phyloP scores from a whole-genome alignment of 2,888 invertebrate species.

The Brassicogethes aeneus region DNA sequence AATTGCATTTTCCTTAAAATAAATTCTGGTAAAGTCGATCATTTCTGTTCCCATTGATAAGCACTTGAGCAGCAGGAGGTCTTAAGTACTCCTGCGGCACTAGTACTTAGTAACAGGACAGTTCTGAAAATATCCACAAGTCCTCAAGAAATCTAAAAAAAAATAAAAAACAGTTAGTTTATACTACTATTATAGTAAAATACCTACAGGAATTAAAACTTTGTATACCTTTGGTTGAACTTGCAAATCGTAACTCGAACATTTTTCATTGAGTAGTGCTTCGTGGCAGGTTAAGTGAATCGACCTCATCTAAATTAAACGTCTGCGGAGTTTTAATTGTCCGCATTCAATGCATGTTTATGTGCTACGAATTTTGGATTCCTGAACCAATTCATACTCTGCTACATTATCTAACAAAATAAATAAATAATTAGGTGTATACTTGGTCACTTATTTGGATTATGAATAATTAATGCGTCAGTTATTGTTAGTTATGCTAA shows the following conservation, averaged over 20 bases:
- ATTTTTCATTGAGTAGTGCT: slow-evolving; percentile 22
- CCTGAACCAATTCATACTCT: no score
- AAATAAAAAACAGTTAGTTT: slow-evolving; percentile 5
- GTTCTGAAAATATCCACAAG: slow-evolving; percentile 23
- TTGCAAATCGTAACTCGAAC: slow-evolving; percentile 15
- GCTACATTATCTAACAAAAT: no score
- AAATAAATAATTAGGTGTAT: no score
- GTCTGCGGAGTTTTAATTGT: slow-evolving; percentile 22
- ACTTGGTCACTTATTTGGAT: no score
- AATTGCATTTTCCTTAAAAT: no score
- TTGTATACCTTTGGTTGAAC: slow-evolving; percentile 15
- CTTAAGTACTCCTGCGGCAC: slow-evolving; percentile 79
- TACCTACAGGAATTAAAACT: neutral
- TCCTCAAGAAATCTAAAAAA: neutral
- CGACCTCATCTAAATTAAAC: slow-evolving; percentile 35
- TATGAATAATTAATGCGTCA: no score
- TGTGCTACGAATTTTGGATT: slow-evolving; percentile 1
- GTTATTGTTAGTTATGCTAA: no score
- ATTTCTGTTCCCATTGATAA: slow-evolving; percentile 59
- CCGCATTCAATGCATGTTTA: slow-evolving; percentile 1
- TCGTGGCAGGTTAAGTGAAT: slow-evolving; percentile 31
- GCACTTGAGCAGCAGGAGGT: slow-evolving; percentile 88
- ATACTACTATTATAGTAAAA: neutral
- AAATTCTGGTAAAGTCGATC: no score
- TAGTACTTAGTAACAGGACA: slow-evolving; percentile 86